Percentiles rank a stretch among this genome's conserved stretches.
Conservation (phyloP, 2,888 invertebrate genomes). For the Cryptocephalus moraei region DNA sequence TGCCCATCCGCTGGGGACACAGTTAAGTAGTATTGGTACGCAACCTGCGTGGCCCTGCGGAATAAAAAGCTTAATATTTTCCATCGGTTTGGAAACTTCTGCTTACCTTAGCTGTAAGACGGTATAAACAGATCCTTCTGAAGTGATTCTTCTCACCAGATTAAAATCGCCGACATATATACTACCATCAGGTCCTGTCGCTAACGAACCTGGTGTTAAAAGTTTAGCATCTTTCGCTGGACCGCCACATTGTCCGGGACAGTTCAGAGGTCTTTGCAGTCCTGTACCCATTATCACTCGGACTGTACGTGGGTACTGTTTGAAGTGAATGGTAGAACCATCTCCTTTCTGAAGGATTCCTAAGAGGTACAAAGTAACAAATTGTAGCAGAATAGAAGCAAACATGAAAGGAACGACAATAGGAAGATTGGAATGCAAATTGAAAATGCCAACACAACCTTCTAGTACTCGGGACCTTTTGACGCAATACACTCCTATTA, state of each 20-base stretch:
- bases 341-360: conserved; percentile 87
- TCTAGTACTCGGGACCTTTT: too few relatives aligned
- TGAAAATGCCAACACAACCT: too few relatives aligned
- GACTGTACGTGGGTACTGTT: conserved; percentile 82
- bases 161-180: conserved; percentile 96
- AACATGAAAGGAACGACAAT: too few relatives aligned
- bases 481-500: too few relatives aligned
- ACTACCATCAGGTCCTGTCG: conserved; percentile 93
- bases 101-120: conserved; percentile 44
- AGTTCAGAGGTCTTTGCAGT: conserved; percentile 72
- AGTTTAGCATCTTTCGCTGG: conserved; percentile 78
- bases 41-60: conserved; percentile 84
- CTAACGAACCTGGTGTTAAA: conserved; percentile 86
- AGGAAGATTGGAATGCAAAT: too few relatives aligned
- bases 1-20: conserved; percentile 94
- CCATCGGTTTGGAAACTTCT: neutral
- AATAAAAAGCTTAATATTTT: conserved; percentile 1
- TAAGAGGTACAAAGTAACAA: neutral
- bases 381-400: too few relatives aligned
- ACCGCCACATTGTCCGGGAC: conserved; percentile 79
- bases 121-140: conserved; percentile 82
- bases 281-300: conserved; percentile 91
- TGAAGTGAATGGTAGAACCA: conserved; percentile 88
- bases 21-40: conserved; percentile 93
- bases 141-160: conserved; percentile 80